Evolutionary conservation across 2,113 vertebrate species (phyloP), one percentile per base, ranked within the genome.

Genomic region (Anthoscopus minutus): DNA sequence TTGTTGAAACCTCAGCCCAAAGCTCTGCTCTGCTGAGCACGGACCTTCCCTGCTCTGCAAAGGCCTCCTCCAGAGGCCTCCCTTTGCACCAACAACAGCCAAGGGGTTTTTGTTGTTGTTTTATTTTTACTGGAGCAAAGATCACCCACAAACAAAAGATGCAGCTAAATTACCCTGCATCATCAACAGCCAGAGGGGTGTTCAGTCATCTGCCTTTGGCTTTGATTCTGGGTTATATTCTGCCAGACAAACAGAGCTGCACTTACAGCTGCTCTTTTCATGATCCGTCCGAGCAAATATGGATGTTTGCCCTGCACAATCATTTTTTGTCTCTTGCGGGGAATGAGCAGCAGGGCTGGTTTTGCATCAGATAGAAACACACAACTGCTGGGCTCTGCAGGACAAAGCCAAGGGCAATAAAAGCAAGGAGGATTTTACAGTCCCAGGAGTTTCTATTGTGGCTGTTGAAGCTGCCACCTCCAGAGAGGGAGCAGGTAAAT

Each of bases 251-350:
- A 77, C 61, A 73, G 87, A 47, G 66, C 89, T 86, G 78, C 22
- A 0, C 79, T 80, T 20, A 2, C 84, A 94, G 93, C 93, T 88
- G 81, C 42, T 73, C 81, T 44, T 77, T 82, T 73, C 91, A 64
- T 6, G 13, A 6, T 4, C 4, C 0, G 3, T 73, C 38, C 2
- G 2, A 85, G 80, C 62, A 78, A 95, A 95, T 20, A 92, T 37
- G 84, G 94, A 93, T 89, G 94, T 96, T 95, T 95, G 79, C 79
- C 66, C 56, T 44, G 58, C 81, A 51, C 84, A 76, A 30, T 88
- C 3, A 61, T 79, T 89, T 89, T 71, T 74, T 17, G 4, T 90
- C 54, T 89, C 60, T 93, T 1, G 1, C 5, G 4, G 40, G 62
- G 81, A 73, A 80, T 15, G 40, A 70, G 81, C 74, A 69, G n/a